phyloP scores from a whole-genome alignment of 2,888 invertebrate species.

The Zygogramma bicolorata region DNA sequence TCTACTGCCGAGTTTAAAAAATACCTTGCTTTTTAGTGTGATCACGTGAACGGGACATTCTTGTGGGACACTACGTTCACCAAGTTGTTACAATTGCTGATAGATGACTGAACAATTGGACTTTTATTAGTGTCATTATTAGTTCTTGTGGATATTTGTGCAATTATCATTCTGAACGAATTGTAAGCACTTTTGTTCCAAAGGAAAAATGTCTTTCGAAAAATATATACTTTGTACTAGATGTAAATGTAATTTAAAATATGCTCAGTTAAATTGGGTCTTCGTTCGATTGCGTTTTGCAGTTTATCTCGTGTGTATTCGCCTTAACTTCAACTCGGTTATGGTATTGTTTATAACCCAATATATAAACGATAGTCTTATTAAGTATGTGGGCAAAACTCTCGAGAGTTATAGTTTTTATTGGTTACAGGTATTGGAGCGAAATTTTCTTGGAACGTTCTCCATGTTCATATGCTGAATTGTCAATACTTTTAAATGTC shows the following conservation, averaged over 20 bases:
- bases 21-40: constrained; percentile 44
- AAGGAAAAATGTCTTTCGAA: constrained; percentile 49
- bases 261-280: constrained; percentile 59
- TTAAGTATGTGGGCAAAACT: no score
- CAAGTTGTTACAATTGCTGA: constrained; percentile 51
- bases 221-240: constrained; percentile 57
- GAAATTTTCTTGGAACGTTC: no score
- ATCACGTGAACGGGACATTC: constrained; percentile 38
- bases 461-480: no score
- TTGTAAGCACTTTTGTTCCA: constrained; percentile 51
- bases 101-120: constrained; percentile 35
- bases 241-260: constrained; percentile 50
- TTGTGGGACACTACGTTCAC: constrained; percentile 40
- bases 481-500: no score
- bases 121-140: constrained; percentile 46
- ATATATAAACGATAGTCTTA: neutral
- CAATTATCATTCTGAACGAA: constrained; percentile 55
- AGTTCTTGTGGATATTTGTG: constrained; percentile 53
- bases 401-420: no score
- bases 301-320: neutral
- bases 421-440: no score
- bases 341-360: no score
- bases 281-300: neutral
- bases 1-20: constrained; percentile 55
- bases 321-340: neutral